A percentile compares a stretch with the other conserved stretches of the same genome.
Evolutionary conservation across 1,140 invertebrate genomes (phyloP).

Genomic region (Lerema accius): DNA sequence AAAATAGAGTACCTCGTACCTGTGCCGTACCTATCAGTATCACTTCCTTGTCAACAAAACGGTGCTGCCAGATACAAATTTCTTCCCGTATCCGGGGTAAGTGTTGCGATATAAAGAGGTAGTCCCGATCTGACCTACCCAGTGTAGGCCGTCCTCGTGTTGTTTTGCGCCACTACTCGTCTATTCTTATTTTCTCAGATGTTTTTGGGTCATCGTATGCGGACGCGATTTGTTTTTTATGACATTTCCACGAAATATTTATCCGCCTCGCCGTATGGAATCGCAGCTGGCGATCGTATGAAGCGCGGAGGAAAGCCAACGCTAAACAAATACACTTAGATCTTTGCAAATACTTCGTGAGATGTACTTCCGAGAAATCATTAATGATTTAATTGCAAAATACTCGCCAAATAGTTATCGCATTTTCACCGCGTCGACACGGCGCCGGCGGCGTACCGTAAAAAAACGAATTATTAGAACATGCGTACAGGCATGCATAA

Average conservation of each 20-base stretch:
- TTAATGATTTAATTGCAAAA: too few relatives aligned
- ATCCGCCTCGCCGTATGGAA: constrained; percentile 16
- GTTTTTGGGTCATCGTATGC: constrained; percentile 35
- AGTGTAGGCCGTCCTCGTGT: not conserved
- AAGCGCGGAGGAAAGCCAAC: not conserved
- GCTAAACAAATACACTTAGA: constrained; percentile 1
- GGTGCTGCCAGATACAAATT: not conserved
- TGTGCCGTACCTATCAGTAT: not conserved
- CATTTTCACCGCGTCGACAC: too few relatives aligned
- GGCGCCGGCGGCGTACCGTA: too few relatives aligned
- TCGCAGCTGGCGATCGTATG: constrained; percentile 3
- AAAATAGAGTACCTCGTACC: constrained; percentile 1
- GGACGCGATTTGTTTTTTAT: constrained; percentile 32
- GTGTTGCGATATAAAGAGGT: not conserved
- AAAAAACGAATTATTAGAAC: too few relatives aligned
- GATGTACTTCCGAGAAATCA: too few relatives aligned
- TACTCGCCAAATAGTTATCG: too few relatives aligned
- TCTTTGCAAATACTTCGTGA: too few relatives aligned
- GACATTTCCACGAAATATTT: constrained; percentile 34
- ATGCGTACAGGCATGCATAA: too few relatives aligned
- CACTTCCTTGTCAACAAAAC: constrained; percentile 5
- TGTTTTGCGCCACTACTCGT: not conserved
- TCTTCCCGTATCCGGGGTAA: not conserved
- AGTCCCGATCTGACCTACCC: constrained; percentile 19
- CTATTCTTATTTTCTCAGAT: constrained; percentile 31